Percentiles rank a stretch among this genome's conserved stretches.
These are phyloP conservation scores for Cylindroiulus punctatus DNA, from an alignment of 2,888 invertebrate species.

Conservation along the genomic window DNA sequence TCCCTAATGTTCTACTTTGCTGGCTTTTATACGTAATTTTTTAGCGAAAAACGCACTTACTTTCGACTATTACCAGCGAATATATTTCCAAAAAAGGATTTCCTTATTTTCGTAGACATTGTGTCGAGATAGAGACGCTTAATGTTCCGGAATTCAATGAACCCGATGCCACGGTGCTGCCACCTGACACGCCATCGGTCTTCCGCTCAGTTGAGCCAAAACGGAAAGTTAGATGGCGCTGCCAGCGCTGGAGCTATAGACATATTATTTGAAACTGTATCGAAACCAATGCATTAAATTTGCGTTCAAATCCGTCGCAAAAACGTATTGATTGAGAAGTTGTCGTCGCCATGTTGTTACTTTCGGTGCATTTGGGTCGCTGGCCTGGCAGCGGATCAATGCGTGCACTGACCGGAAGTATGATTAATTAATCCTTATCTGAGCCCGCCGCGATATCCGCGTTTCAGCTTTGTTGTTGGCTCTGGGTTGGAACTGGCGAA, in stretches of 20 bases:
- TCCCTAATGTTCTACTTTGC: slow-evolving; percentile 8
- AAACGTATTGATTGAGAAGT: too few species aligned
- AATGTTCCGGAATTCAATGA: slow-evolving; percentile 27
- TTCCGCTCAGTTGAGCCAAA: background rate
- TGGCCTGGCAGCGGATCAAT: slow-evolving; percentile 7
- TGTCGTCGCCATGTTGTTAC: background rate
- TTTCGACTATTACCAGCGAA: slow-evolving; percentile 11
- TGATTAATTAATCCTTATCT: slow-evolving; percentile 45
- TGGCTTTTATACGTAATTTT: slow-evolving; percentile 45
- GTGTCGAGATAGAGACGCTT: slow-evolving; percentile 45
- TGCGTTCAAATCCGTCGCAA: too few species aligned
- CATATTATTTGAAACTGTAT: too few species aligned
- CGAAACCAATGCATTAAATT: too few species aligned
- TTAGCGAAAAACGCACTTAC: slow-evolving; percentile 38
- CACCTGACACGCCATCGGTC: background rate
- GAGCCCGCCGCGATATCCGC: slow-evolving; percentile 4
- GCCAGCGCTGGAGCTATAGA: too few species aligned
- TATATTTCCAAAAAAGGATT: slow-evolving; percentile 39
- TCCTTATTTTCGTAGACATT: slow-evolving; percentile 45
- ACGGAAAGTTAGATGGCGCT: too few species aligned
- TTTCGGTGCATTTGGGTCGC: background rate
- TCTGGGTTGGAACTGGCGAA: background rate
- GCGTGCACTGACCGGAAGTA: slow-evolving; percentile 25
- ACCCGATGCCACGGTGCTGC: background rate
- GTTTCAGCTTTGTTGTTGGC: background rate